These are phyloP conservation scores for Entelurus aequoreus DNA, from an alignment of 2,113 vertebrate genomes.

Conservation along the genomic window DNA sequence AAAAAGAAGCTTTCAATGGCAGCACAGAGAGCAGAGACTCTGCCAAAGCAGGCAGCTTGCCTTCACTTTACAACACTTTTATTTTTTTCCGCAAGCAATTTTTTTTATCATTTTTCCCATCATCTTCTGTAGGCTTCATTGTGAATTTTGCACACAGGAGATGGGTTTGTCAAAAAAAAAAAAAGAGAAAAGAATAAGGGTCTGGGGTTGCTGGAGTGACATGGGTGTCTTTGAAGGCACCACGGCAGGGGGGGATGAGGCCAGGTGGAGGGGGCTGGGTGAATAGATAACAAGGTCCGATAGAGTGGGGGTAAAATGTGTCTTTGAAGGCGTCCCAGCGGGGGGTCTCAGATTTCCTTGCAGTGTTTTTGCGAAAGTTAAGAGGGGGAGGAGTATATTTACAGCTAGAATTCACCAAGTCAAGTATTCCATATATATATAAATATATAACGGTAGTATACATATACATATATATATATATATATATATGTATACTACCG, in stretches of 20 bases:
- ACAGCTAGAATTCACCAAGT: no score
- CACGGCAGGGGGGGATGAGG: constrained; percentile 23
- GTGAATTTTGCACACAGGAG: constrained; percentile 15
- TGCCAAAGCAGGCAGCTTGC: constrained; percentile 50
- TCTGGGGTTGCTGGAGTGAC: constrained; percentile 37
- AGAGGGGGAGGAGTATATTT: no score
- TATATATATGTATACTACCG: no score
- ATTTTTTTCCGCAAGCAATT: constrained; percentile 35
- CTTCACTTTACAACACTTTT: constrained; percentile 46
- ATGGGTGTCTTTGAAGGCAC: constrained; percentile 62
- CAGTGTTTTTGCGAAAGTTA: constrained; percentile 12
- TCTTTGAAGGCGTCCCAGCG: constrained; percentile 62
- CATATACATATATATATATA: no score
- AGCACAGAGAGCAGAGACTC: constrained; percentile 20
- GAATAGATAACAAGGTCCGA: constrained; percentile 45
- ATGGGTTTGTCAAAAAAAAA: constrained; percentile 27
- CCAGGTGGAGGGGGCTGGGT: constrained; percentile 38
- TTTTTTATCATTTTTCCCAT: constrained; percentile 21
- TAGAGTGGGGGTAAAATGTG: constrained; percentile 32
- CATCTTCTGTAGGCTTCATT: constrained; percentile 30
- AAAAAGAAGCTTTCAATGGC: constrained; percentile 45
- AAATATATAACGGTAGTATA: no score
- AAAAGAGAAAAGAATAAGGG: constrained; percentile 7
- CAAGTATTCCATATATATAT: no score
- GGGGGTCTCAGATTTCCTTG: constrained; percentile 27